Percentiles rank a stretch among this genome's conserved stretches.
Evolutionary conservation across 2,113 vertebrate genomes (phyloP).

Genomic region (Bufo gargarizans): DNA sequence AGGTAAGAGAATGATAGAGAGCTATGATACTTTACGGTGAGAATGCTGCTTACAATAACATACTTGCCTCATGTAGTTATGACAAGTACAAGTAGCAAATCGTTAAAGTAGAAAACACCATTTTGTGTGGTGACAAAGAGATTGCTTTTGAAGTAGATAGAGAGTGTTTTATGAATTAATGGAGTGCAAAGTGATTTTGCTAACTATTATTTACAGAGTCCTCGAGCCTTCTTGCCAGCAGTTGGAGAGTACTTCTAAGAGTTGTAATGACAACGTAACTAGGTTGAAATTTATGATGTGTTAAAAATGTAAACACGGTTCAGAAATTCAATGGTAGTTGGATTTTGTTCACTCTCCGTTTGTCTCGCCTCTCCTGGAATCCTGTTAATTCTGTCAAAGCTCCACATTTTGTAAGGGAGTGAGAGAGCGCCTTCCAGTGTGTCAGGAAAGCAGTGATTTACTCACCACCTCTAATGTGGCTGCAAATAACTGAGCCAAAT

Average conservation of each 20-base stretch:
- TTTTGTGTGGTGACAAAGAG: conserved; percentile 63
- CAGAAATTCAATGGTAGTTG: conserved; percentile 67
- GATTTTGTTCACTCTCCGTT: conserved; percentile 62
- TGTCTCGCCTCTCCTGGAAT: conserved; percentile 69
- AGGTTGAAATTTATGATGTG: conserved; percentile 74
- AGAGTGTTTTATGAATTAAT: conserved; percentile 78
- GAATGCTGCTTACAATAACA: conserved; percentile 54
- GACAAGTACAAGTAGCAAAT: conserved; percentile 77
- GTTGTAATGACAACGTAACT: conserved; percentile 69
- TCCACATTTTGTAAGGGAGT: not conserved
- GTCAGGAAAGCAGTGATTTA: conserved; percentile 17
- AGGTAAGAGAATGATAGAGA: conserved; percentile 45
- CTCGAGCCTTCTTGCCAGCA: conserved; percentile 67
- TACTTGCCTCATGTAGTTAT: conserved; percentile 71
- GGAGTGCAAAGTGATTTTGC: conserved; percentile 74
- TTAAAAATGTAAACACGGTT: conserved; percentile 64
- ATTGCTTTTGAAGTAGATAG: conserved; percentile 73
- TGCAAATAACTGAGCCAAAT: conserved; percentile 9
- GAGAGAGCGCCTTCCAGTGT: not conserved
- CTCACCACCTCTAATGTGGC: not conserved
- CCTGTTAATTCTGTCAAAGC: conserved; percentile 59
- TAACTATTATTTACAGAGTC: conserved; percentile 77
- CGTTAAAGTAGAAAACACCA: conserved; percentile 70
- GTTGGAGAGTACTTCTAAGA: conserved; percentile 65
- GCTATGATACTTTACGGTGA: conserved; percentile 33